Percentiles rank a stretch among this genome's conserved stretches.
Conservation (phyloP, 1,140 invertebrate genomes). For the Colletes gigas region DNA sequence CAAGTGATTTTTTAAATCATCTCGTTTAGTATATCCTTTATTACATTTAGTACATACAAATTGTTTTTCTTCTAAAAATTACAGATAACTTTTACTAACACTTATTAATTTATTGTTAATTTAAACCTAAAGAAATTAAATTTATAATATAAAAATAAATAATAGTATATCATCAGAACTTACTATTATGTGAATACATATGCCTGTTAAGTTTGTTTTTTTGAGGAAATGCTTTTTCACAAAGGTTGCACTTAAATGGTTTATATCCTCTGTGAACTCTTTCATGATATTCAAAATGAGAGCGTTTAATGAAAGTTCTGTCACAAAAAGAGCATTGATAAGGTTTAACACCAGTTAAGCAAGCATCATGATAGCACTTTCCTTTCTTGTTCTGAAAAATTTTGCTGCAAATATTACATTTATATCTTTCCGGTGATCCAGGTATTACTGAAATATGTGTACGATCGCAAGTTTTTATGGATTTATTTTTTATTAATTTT, state of each 20-base stretch:
- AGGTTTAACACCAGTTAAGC: constrained; percentile 72
- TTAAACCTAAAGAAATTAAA: constrained; percentile 20
- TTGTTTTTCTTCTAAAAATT: constrained; percentile 72
- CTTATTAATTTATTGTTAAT: not conserved
- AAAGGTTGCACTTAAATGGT: constrained; percentile 88
- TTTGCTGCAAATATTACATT: constrained; percentile 75
- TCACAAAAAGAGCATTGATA: constrained; percentile 75
- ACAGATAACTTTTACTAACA: not conserved
- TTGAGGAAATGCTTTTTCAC: constrained; percentile 81
- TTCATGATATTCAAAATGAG: constrained; percentile 79
- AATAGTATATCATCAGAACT: constrained; percentile 29
- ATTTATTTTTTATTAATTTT: constrained; percentile 13
- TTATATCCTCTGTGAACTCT: constrained; percentile 90
- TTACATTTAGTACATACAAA: constrained; percentile 75
- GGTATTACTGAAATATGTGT: constrained; percentile 74
- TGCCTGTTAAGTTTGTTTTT: constrained; percentile 88
- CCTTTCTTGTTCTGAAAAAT: constrained; percentile 73
- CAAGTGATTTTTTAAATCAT: constrained; percentile 75
- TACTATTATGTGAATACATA: constrained; percentile 82
- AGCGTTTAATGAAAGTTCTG: constrained; percentile 74
- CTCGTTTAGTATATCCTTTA: constrained; percentile 73
- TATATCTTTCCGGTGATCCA: constrained; percentile 68
- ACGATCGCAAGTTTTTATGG: constrained; percentile 58
- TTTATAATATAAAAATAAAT: not conserved
- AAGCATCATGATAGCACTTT: constrained; percentile 75